Conservation (phyloP, 2,888 invertebrate species). For the Agonopterix alstromeriana region DNA sequence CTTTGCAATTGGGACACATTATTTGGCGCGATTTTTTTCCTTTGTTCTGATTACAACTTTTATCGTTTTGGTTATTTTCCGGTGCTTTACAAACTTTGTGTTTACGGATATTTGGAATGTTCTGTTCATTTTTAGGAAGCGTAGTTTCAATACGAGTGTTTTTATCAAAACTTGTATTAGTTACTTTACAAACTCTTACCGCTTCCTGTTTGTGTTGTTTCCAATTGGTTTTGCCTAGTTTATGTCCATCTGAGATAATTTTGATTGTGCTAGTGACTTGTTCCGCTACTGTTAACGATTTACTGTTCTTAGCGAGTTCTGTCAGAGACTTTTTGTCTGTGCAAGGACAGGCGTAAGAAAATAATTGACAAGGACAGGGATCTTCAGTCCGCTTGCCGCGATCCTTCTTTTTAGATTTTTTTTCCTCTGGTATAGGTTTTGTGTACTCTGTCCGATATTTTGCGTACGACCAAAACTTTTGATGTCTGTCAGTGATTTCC, state of each 20-base stretch:
- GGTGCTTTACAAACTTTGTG: neutral
- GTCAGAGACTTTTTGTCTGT: conserved; percentile 35
- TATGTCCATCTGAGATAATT: conserved; percentile 13
- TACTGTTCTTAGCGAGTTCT: conserved; percentile 32
- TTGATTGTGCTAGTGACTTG: conserved; percentile 34
- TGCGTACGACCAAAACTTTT: conserved; percentile 52
- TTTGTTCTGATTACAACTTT: conserved; percentile 18
- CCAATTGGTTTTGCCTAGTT: neutral
- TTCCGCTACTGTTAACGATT: conserved; percentile 26
- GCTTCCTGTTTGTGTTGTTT: conserved; percentile 17
- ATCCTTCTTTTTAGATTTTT: conserved; percentile 38
- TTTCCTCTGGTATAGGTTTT: conserved; percentile 37
- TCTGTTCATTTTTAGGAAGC: neutral
- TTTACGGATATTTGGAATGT: no score
- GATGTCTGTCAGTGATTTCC: conserved; percentile 26
- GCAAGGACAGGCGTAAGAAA: conserved; percentile 56
- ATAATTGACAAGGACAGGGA: conserved; percentile 57
- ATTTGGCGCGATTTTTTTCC: conserved; percentile 31
- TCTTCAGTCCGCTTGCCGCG: conserved; percentile 37
- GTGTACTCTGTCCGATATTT: conserved; percentile 50
- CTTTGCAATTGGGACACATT: conserved; percentile 54
- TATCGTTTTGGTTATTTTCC: conserved; percentile 14
- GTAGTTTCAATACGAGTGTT: conserved; percentile 7
- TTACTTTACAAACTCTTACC: conserved; percentile 28
- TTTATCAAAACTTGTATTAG: conserved; percentile 23